Evolutionary conservation across 2,113 vertebrate genomes (phyloP), one percentile per base, ranked within the genome.

Genomic region (Symphodus melops): DNA sequence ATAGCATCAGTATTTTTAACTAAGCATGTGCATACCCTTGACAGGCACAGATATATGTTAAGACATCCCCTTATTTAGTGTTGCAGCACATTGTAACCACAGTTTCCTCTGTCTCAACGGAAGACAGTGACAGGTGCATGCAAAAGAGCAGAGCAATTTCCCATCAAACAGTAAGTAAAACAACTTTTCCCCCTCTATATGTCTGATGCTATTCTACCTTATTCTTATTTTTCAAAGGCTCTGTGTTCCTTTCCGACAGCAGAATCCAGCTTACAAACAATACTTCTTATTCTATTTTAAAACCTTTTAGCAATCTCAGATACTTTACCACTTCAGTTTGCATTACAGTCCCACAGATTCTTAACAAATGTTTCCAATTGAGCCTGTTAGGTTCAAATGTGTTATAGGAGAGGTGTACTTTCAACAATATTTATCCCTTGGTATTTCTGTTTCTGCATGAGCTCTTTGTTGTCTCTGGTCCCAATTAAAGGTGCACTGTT

Each of bases 101-200:
- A 83, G 39, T 46, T 90, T 92, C 85, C 85, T 87, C 36, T 80
- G n/a, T 75, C 12, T 46, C 16, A 80, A 46, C 71, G 23, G 75
- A 86, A 78, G 72, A 56, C 67, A 41, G 25, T 3, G 37, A 62
- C 86, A 87, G 89, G 71, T 88, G 79, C 64, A 69, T 60, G 71
- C 25, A 57, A 75, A 71, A 20, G 28, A 72, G 25, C 13, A 36
- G 20, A 81, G 23, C 20, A 12, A 11, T 16, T 1, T 17, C 19
- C 54, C n/a, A 19, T 20, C n/a, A 63, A 63, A 51, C 56, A 48
- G 91, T 90, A 86, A 90, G 88, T 91, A n/a, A n/a, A n/a, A 48
- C 7, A 68, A 1, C 7, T 69, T 11, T 46, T 21, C 8, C 21
- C 41, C 25, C 37, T 53, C 6, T 11, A n/a, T 33, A 13, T 25